Evolutionary conservation across 1,140 invertebrate species (phyloP).

Genomic region (fruit fly (Drosophila melanogaster)): DNA sequence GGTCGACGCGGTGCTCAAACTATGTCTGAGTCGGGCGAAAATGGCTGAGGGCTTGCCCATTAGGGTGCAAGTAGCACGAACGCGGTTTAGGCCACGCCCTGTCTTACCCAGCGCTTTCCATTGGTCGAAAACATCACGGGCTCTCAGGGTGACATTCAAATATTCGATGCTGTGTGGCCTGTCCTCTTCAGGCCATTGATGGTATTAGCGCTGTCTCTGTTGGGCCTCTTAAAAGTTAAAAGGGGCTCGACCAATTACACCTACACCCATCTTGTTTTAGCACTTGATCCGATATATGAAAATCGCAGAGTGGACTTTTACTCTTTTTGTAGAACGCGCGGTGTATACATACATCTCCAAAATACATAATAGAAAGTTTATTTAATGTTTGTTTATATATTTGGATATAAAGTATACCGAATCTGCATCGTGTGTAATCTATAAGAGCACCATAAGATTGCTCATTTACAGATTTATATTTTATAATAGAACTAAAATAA

Average conservation of each 20-base stretch:
- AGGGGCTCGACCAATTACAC: background rate
- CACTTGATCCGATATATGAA: background rate
- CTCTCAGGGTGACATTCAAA: background rate
- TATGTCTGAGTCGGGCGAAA: constrained; percentile 46
- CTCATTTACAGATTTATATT: background rate
- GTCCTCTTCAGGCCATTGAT: background rate
- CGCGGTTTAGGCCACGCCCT: constrained; percentile 10
- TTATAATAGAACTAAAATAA: background rate
- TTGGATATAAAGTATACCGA: background rate
- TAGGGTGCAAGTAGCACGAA: constrained; percentile 10
- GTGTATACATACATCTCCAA: background rate
- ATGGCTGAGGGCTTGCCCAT: constrained; percentile 14
- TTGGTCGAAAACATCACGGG: background rate
- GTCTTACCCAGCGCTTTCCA: background rate
- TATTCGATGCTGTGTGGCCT: background rate
- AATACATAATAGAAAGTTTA: background rate
- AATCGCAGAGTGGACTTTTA: background rate
- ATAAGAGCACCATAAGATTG: background rate
- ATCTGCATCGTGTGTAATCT: background rate
- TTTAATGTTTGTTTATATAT: background rate
- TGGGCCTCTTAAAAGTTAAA: background rate
- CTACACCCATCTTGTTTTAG: constrained; percentile 10
- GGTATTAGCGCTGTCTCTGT: constrained; percentile 1
- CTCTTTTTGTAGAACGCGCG: background rate
- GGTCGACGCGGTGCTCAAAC: constrained; percentile 46